Conservation (phyloP, 2,113 vertebrate species). For the Zingel zingel region DNA sequence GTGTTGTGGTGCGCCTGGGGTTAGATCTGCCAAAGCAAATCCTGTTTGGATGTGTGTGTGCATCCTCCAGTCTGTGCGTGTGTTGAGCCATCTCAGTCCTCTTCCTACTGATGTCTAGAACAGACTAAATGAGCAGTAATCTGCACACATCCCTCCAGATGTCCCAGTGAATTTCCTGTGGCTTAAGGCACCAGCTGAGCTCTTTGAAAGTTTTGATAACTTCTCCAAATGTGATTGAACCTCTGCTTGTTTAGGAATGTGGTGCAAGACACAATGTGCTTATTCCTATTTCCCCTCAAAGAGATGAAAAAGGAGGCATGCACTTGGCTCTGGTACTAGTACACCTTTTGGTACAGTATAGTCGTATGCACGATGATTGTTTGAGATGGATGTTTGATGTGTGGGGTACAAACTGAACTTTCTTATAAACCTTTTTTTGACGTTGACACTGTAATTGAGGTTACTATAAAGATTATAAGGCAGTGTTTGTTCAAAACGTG, state of each 20-base stretch:
- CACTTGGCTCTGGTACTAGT: slow-evolving; percentile 6
- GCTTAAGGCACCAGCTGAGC: slow-evolving; percentile 83
- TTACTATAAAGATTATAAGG: too few species aligned
- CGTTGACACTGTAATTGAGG: background rate
- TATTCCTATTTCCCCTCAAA: slow-evolving; percentile 69
- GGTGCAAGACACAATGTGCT: slow-evolving; percentile 66
- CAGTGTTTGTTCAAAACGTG: too few species aligned
- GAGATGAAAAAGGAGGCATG: slow-evolving; percentile 63
- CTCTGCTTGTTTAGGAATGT: slow-evolving; percentile 81
- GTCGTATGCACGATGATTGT: background rate
- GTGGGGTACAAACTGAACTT: background rate
- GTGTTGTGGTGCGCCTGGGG: slow-evolving; percentile 78
- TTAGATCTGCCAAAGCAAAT: slow-evolving; percentile 71
- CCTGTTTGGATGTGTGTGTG: slow-evolving; percentile 41
- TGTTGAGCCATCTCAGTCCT: slow-evolving; percentile 68
- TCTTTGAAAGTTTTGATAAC: slow-evolving; percentile 87
- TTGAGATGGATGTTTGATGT: slow-evolving; percentile 16
- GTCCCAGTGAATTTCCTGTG: slow-evolving; percentile 87
- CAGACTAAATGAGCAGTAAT: slow-evolving; percentile 87
- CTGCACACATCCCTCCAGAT: slow-evolving; percentile 86
- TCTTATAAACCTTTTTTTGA: background rate
- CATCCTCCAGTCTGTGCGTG: slow-evolving; percentile 44
- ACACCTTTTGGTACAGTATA: slow-evolving; percentile 32
- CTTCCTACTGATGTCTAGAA: slow-evolving; percentile 83
- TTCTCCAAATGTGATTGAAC: slow-evolving; percentile 85